Evolutionary conservation across 53 echinoderm and acorn worm genomes (phyloP), one percentile per base, ranked within the genome.

Genomic region (Echinarachnius parma): DNA sequence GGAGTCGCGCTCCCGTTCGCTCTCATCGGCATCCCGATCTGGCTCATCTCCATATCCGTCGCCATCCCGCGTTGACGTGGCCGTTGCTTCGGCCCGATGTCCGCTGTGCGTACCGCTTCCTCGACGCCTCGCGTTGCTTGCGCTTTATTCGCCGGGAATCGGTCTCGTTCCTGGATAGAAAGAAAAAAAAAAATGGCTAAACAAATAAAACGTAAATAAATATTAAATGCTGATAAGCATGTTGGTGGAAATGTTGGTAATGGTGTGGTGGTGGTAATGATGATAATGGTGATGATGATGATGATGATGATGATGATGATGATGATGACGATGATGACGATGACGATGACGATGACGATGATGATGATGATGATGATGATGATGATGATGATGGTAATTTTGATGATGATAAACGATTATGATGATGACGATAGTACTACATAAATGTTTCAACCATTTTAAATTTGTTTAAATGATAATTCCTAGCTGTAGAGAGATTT

Each of bases 291-390:
- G n/a, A n/a, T n/a, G n/a, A n/a, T n/a, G n/a, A n/a, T n/a, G n/a
- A n/a, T n/a, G n/a, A n/a, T n/a, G n/a, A n/a, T n/a, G n/a, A n/a
- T n/a, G 42, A 42, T 42, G 42, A 42, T 42, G 7, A 42, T 9
- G 8, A 42, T 42, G 14, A 14, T 42, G 8, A 9, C 42, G 14
- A 14, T 42, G 42, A 88, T 63, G 87, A 86, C 69, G 82, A 82
- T 64, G 92, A 92, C 35, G 57, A 67, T 21, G 92, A 87, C 10
- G 78, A 80, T 31, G 79, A 79, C 10, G 22, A 70, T 26, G 77
- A 86, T 1, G 75, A 77, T 62, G 83, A 75, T 24, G 48, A 34
- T 2, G 87, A 87, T 39, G 42, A 39, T 39, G 26, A 13, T 59
- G 59, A 24, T 24, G 59, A 59, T 59, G 25, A 59, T 23, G 59